Evolutionary conservation across 1,140 invertebrate species (phyloP).

Genomic region (Ceratosolen fusciceps): DNA sequence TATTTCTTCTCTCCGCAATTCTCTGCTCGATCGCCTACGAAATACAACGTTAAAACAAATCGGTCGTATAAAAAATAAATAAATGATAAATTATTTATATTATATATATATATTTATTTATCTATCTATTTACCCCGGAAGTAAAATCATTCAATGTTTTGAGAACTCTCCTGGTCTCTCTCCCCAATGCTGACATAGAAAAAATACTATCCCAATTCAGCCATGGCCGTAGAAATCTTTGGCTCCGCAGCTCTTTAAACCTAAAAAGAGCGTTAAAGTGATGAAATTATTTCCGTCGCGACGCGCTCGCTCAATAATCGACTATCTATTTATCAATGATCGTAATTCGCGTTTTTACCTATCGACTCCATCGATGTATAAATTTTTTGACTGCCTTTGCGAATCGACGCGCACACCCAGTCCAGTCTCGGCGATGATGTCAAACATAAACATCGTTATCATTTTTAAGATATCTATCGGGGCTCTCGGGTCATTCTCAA

Average conservation of each 20-base stretch:
- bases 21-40: slow-evolving; percentile 51
- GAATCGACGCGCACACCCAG: slow-evolving; percentile 86
- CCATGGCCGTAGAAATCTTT: slow-evolving; percentile 59
- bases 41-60: slow-evolving; percentile 19
- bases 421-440: slow-evolving; percentile 89
- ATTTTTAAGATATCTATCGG: slow-evolving; percentile 77
- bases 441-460: slow-evolving; percentile 79
- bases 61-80: no score
- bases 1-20: slow-evolving; percentile 47
- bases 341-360: slow-evolving; percentile 71
- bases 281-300: no score
- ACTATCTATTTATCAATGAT: not conserved
- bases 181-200: slow-evolving; percentile 55
- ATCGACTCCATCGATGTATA: slow-evolving; percentile 82
- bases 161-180: slow-evolving; percentile 55
- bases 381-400: slow-evolving; percentile 78
- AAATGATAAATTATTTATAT: no score
- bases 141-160: slow-evolving; percentile 62
- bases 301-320: no score
- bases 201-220: slow-evolving; percentile 56
- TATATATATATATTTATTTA: no score
- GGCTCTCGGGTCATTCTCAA: slow-evolving; percentile 63
- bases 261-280: not conserved
- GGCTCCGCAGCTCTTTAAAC: slow-evolving; percentile 12
- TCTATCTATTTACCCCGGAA: slow-evolving; percentile 51